A percentile compares a stretch with the other conserved stretches of the same genome.
These are phyloP conservation scores for Therioaphis trifolii DNA, from an alignment of 2,888 invertebrate genomes.

Conservation along the genomic window DNA sequence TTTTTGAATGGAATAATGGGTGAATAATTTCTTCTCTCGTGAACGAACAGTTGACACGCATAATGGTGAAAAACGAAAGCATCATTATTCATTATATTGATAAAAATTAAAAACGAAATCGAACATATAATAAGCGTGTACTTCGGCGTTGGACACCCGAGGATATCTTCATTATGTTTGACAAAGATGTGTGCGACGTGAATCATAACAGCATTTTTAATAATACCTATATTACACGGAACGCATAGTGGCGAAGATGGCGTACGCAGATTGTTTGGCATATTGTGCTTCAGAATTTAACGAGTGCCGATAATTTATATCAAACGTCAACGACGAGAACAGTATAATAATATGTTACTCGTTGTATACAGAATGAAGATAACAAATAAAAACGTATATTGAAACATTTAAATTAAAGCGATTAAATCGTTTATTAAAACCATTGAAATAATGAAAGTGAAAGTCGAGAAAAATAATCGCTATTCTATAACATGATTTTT, in stretches of 20 bases:
- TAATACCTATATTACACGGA: neutral
- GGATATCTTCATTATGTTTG: conserved; percentile 16
- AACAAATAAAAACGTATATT: no score
- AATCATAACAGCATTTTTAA: conserved; percentile 3
- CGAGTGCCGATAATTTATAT: neutral
- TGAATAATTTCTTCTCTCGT: conserved; percentile 28
- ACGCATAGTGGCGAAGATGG: neutral
- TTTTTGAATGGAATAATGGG: conserved; percentile 38
- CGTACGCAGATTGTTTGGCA: neutral
- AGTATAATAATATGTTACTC: no score
- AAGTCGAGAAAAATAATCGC: no score
- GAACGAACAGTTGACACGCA: neutral
- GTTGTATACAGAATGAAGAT: no score
- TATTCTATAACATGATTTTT: no score
- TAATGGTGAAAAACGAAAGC: conserved; percentile 41
- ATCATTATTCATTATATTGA: conserved; percentile 40
- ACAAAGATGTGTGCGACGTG: conserved; percentile 8
- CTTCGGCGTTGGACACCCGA: neutral
- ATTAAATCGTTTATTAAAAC: no score
- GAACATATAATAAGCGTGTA: neutral
- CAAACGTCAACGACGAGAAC: neutral
- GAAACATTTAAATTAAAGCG: no score
- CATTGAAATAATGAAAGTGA: no score
- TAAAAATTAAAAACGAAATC: conserved; percentile 46
- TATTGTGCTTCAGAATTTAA: neutral